Percentiles rank a stretch among this genome's conserved stretches.
Conservation (phyloP, 2,113 vertebrate species). For the Excalfactoria chinensis region DNA sequence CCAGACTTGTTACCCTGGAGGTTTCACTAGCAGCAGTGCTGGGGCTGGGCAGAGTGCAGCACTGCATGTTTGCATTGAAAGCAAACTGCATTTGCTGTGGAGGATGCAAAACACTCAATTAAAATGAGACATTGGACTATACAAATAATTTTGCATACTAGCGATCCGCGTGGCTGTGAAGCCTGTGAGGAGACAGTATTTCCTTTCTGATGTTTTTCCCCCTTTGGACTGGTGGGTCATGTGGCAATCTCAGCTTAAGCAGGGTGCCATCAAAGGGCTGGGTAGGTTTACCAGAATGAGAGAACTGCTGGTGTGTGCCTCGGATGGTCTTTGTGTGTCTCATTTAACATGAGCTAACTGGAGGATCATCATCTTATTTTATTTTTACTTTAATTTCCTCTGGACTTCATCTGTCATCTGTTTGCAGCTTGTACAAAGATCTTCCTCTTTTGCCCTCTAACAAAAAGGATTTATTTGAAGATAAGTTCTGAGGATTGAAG, state of each 20-base stretch:
- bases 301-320: not conserved
- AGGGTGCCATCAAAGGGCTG: not conserved
- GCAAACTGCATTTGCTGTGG: not conserved
- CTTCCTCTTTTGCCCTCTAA: not conserved
- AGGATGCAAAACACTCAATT: fast-evolving
- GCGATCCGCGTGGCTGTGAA: not conserved
- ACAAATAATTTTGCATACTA: fast-evolving
- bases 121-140: fast-evolving
- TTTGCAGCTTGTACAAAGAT: not conserved
- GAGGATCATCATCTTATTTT: not conserved
- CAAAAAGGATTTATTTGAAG: not conserved
- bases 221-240: not conserved
- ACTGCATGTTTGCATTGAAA: not conserved
- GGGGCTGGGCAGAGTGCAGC: not conserved
- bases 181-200: fast-evolving
- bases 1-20: not conserved
- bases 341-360: no score
- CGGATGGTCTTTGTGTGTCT: not conserved
- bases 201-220: not conserved
- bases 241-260: not conserved
- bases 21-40: not conserved
- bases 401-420: not conserved
- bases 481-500: not conserved
- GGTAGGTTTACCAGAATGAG: not conserved
- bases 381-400: not conserved